Percentiles rank a stretch among this genome's conserved stretches.
Conservation (phyloP, 1,140 invertebrate genomes). For the Hermetia illucens region DNA sequence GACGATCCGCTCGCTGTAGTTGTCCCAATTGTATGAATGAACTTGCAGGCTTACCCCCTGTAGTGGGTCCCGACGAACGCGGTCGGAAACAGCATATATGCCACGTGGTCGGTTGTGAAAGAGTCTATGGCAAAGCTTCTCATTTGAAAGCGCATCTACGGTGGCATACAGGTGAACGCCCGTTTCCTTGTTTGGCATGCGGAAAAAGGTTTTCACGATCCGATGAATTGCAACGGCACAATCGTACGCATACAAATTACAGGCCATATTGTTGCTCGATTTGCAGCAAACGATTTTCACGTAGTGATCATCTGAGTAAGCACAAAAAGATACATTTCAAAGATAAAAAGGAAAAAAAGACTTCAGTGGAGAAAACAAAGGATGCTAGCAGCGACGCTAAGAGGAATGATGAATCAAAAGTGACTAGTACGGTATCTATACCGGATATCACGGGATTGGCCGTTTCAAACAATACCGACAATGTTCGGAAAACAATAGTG, state of each 20-base stretch:
- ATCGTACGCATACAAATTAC: constrained; percentile 68
- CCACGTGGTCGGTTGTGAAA: constrained; percentile 80
- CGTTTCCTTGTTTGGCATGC: constrained; percentile 62
- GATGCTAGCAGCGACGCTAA: too few relatives aligned
- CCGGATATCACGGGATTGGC: too few relatives aligned
- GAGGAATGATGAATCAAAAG: too few relatives aligned
- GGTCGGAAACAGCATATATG: constrained; percentile 73
- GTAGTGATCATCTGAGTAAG: constrained; percentile 74
- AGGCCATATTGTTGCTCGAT: constrained; percentile 61
- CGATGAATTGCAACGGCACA: constrained; percentile 73
- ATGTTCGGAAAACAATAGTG: too few relatives aligned
- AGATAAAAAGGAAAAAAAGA: constrained; percentile 29
- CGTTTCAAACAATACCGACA: too few relatives aligned
- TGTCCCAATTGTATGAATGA: constrained; percentile 59
- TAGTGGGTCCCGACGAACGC: constrained; percentile 40
- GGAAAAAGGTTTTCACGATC: constrained; percentile 78
- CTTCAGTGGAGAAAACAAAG: too few relatives aligned
- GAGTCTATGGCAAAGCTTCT: constrained; percentile 84
- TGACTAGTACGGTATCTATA: too few relatives aligned
- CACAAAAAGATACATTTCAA: constrained; percentile 63
- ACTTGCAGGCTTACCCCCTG: constrained; percentile 40
- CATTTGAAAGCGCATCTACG: constrained; percentile 77
- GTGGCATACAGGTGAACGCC: constrained; percentile 70
- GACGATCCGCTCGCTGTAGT: constrained; percentile 44
- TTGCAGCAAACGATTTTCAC: constrained; percentile 65